Evolutionary conservation across 2,797 vertebrate genomes (phyloP).

Genomic region (Sebastes miniatus): DNA sequence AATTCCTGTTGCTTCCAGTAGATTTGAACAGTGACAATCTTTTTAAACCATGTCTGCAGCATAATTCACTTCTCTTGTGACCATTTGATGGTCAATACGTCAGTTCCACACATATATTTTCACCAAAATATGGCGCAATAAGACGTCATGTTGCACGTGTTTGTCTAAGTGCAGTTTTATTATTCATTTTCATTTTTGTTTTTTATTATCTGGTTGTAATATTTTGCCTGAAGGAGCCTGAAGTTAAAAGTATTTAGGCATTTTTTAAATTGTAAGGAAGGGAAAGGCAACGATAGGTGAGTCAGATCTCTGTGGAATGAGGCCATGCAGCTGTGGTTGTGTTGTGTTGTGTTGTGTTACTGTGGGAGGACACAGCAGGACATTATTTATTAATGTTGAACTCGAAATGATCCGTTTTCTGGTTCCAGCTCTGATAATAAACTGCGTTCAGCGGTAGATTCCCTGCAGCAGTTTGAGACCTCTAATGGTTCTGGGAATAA

Average conservation of each 20-base stretch:
- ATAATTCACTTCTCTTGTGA: neutral
- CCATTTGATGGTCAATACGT: neutral
- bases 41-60: neutral
- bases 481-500: neutral
- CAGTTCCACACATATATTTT: neutral
- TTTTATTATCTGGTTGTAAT: no score
- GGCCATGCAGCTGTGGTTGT: neutral
- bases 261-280: neutral
- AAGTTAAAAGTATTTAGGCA: neutral
- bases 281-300: neutral
- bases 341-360: neutral
- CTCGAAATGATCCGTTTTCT: neutral
- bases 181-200: no score
- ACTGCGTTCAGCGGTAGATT: neutral
- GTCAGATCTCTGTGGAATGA: neutral
- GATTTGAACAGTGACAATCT: neutral
- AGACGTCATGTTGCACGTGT: neutral
- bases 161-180: neutral
- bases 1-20: neutral
- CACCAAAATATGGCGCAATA: neutral
- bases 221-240: neutral
- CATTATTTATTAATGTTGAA: slow-evolving; percentile 9
- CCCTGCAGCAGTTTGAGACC: slow-evolving; percentile 4
- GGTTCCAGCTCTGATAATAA: neutral
- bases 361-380: slow-evolving; percentile 7